Evolutionary conservation across 2,797 vertebrate genomes (phyloP).

Genomic region (Falco novaeseelandiae): DNA sequence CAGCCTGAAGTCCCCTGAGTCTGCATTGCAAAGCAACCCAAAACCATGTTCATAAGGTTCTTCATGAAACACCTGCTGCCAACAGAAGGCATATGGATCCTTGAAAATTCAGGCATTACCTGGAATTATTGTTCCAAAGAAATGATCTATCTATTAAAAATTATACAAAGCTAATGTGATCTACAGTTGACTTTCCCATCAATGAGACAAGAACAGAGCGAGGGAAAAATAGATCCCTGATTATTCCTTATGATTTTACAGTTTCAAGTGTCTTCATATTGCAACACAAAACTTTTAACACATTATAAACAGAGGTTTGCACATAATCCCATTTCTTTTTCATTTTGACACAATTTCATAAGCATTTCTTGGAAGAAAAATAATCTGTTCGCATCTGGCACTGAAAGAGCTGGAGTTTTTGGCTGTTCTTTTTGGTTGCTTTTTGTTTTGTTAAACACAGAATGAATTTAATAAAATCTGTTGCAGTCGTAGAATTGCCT

Average conservation of each 20-base stretch:
- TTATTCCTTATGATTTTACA: background rate
- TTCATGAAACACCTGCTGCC: conserved; percentile 24
- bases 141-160: background rate
- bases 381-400: background rate
- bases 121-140: background rate
- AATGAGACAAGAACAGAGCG: background rate
- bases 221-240: background rate
- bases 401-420: background rate
- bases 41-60: background rate
- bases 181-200: background rate
- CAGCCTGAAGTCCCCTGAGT: background rate
- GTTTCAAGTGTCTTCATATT: background rate
- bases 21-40: background rate
- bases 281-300: background rate
- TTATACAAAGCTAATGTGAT: background rate
- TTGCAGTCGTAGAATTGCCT: background rate
- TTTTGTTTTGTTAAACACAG: conserved; percentile 53
- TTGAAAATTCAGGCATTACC: background rate
- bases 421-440: background rate
- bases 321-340: conserved; percentile 3
- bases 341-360: background rate
- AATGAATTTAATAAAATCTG: conserved; percentile 20
- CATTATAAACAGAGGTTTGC: background rate
- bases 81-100: background rate
- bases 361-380: conserved; percentile 5